These are phyloP conservation scores for Vireo altiloquus DNA, from an alignment of 2,113 vertebrate genomes.

Conservation along the genomic window DNA sequence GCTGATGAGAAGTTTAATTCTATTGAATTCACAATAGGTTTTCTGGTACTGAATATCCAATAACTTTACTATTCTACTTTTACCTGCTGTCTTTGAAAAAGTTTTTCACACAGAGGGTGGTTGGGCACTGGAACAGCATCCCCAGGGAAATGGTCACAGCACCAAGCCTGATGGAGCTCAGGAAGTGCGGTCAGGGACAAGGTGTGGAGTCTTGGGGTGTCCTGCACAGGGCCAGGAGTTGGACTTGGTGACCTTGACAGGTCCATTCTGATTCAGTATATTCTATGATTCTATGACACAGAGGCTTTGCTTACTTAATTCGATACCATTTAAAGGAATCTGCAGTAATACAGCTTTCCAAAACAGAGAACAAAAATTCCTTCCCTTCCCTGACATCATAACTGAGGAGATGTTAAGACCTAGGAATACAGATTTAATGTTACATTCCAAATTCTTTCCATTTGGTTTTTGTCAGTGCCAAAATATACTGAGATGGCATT, in stretches of 20 bases:
- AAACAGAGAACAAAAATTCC: not conserved
- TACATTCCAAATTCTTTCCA: not conserved
- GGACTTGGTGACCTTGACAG: not conserved
- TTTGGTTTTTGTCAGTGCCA: not conserved
- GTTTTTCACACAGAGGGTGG: not conserved
- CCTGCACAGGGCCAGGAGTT: not conserved
- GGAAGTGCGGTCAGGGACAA: not conserved
- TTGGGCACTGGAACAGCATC: not conserved
- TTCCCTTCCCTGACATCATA: not conserved
- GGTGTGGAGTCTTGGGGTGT: no score
- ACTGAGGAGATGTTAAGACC: not conserved
- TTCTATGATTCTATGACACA: no score
- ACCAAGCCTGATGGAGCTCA: not conserved
- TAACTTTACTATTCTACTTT: not conserved
- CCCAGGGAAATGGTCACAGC: not conserved
- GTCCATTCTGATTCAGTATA: not conserved
- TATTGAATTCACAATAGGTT: not conserved
- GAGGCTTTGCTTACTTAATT: not conserved
- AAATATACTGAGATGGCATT: not conserved
- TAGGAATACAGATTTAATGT: not conserved
- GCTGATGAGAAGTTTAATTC: not conserved
- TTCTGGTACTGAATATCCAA: not conserved
- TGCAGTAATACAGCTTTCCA: not conserved
- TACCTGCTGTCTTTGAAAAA: not conserved
- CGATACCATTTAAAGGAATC: not conserved